Evolutionary conservation across 2,113 vertebrate species (phyloP).

Genomic region (Centropristis striata): DNA sequence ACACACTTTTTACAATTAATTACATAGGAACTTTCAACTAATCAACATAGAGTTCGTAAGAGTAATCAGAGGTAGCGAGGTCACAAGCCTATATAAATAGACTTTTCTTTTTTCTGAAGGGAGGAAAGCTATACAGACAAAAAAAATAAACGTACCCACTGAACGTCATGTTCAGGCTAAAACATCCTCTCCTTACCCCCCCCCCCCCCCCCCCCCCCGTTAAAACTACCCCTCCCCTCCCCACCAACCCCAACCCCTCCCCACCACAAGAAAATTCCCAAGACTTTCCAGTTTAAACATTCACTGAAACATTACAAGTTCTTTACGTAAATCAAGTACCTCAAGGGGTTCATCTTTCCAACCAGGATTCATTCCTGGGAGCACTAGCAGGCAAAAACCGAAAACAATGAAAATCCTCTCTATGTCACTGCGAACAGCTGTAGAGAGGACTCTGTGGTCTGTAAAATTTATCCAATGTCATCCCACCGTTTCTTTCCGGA

Average conservation of each 20-base stretch:
- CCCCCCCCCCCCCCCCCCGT: constrained; percentile 21
- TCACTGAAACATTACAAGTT: constrained; percentile 90
- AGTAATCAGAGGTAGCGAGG: constrained; percentile 97
- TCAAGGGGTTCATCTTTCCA: constrained; percentile 80
- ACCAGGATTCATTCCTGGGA: constrained; percentile 65
- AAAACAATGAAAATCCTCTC: constrained; percentile 58
- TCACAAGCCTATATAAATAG: constrained; percentile 86
- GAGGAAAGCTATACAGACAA: constrained; percentile 90
- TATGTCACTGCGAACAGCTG: constrained; percentile 47
- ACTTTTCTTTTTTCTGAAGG: constrained; percentile 85
- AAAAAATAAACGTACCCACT: constrained; percentile 88
- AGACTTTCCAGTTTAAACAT: constrained; percentile 93
- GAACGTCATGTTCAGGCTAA: constrained; percentile 87
- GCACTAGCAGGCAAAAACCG: constrained; percentile 68
- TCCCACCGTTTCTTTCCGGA: constrained; percentile 54
- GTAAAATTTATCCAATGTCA: constrained; percentile 61
- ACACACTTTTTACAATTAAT: constrained; percentile 93
- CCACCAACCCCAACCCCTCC: constrained; percentile 44
- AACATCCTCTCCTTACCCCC: constrained; percentile 78
- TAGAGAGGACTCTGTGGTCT: constrained; percentile 57
- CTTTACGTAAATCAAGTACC: constrained; percentile 93
- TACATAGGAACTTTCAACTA: constrained; percentile 91
- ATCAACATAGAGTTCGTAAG: constrained; percentile 89
- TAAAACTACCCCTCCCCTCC: constrained; percentile 29
- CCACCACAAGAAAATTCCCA: constrained; percentile 82